Base-by-base conservation (phyloP, 1,140 invertebrate genomes). In the Acromyrmex charruanus region DNA sequence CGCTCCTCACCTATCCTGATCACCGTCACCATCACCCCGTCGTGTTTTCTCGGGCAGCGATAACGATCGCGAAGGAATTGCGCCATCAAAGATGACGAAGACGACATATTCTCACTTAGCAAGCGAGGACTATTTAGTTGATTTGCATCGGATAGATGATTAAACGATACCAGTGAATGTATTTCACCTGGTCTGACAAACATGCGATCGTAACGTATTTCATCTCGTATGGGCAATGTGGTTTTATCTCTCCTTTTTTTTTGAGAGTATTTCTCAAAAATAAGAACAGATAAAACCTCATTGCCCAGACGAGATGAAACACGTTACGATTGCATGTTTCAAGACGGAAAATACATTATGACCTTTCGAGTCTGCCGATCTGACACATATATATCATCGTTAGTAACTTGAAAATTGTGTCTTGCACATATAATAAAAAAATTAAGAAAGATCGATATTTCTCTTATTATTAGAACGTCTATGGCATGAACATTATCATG, bases 61-160 rank as follows among this genome's bases (percentile, higher is more conserved):
- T 89, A 89, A 89, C 72, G 71, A 59, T 72, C 63, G 77, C 68
- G 53, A 0, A 44, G n/a, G 35, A 88, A 80, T 81, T 59, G 69
- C 82, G 87, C 66, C 18, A 12, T 77, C 49, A 35, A 80, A 92
- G 86, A 81, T 63, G 63, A 65, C n/a, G 16, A 35, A n/a, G 25
- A 66, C 10, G 10, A 68, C 16, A 3, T 35, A 58, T n/a, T 63
- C 31, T 77, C 25, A 31, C 16, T 6, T 3, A 35, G 12, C 63
- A 7, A 74, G 28, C 12, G 28, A 0, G 6, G 2, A n/a, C 1
- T 49, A n/a, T n/a, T 49, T 51, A 14, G 16, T 61, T n/a, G 39
- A 31, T 61, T 74, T 82, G n/a, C 0, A 71, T 72, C 35, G 31
- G 6, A 0, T 53, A 14, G 49, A 28, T 39, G 51, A 2, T 6